These are phyloP conservation scores for Megaleporinus macrocephalus DNA, from an alignment of 2,113 vertebrate species.

Conservation along the genomic window DNA sequence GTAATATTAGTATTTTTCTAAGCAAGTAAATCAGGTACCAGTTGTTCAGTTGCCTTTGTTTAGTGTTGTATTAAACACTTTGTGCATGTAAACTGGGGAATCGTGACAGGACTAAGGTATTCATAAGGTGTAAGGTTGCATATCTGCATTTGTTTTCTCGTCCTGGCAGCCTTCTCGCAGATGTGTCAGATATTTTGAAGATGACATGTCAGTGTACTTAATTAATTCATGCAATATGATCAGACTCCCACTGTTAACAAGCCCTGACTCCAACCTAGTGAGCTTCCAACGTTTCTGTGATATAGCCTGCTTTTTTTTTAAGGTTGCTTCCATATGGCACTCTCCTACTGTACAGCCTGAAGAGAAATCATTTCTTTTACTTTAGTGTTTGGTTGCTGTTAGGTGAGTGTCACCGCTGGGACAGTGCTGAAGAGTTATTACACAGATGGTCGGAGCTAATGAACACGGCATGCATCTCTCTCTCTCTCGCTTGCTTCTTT, in stretches of 20 bases:
- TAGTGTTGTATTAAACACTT: too few relatives aligned
- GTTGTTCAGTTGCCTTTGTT: too few relatives aligned
- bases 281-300: background rate
- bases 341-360: constrained; percentile 18
- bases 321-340: constrained; percentile 16
- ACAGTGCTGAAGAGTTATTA: constrained; percentile 71
- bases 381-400: constrained; percentile 63
- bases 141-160: background rate
- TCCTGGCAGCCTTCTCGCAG: background rate
- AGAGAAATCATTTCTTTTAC: constrained; percentile 33
- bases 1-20: too few relatives aligned
- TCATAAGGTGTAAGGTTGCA: too few relatives aligned
- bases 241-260: background rate
- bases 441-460: constrained; percentile 80
- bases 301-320: background rate
- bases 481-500: constrained; percentile 44
- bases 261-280: background rate
- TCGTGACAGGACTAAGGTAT: too few relatives aligned
- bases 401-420: constrained; percentile 71
- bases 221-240: background rate
- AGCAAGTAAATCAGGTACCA: too few relatives aligned
- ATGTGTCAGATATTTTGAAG: background rate
- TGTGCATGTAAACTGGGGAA: too few relatives aligned
- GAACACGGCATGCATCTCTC: constrained; percentile 69
- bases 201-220: background rate